These are phyloP conservation scores for Buphagus erythrorhynchus DNA, from an alignment of 2,797 vertebrate genomes.

Conservation along the genomic window DNA sequence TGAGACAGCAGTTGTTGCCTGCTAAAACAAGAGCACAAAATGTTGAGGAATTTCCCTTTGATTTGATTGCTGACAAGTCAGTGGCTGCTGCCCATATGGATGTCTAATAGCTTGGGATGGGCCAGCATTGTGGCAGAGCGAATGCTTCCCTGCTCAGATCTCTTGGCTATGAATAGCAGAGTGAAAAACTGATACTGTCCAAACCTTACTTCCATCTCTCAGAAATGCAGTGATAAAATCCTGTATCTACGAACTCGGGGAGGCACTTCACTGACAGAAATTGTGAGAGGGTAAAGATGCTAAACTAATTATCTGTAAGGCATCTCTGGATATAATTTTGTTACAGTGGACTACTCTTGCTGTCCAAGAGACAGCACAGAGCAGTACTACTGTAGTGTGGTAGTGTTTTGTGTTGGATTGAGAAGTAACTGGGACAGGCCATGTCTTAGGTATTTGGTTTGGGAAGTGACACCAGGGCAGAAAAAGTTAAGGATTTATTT, in stretches of 20 bases:
- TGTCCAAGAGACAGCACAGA: not conserved
- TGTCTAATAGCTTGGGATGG: not conserved
- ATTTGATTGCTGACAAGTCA: not conserved
- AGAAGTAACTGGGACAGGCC: not conserved
- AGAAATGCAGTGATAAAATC: not conserved
- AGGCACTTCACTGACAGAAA: not conserved
- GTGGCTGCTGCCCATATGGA: fast-evolving
- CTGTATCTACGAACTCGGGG: fast-evolving
- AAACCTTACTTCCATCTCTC: not conserved
- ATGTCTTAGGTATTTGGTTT: not conserved
- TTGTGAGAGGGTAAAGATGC: not conserved
- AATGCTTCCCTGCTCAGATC: not conserved
- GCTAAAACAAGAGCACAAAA: not conserved
- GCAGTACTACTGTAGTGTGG: fast-evolving
- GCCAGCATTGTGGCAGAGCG: fast-evolving
- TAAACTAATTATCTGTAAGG: not conserved
- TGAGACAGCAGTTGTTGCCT: not conserved
- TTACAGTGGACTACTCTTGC: not conserved
- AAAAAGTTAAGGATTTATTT: not conserved
- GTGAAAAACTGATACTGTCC: not conserved
- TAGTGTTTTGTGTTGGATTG: not conserved
- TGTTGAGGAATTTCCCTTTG: not conserved
- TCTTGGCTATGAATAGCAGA: not conserved
- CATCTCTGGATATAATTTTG: not conserved
- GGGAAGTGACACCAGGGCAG: not conserved